phyloP scores from a whole-genome alignment of 2,797 vertebrate species.

The Pelodytes ibericus region DNA sequence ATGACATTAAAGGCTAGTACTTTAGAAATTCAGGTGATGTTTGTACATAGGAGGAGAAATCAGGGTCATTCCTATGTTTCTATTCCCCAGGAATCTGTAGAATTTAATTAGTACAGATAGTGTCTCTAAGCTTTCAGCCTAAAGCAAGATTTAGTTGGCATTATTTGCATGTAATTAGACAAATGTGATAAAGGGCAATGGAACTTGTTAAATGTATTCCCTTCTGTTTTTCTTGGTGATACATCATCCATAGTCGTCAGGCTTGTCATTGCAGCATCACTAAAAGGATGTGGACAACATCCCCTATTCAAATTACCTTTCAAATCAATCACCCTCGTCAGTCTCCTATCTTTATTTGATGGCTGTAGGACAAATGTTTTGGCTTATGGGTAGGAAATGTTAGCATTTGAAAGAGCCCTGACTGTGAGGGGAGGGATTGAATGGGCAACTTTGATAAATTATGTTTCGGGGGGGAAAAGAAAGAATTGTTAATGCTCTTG shows the following conservation, averaged over 20 bases:
- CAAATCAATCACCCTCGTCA: constrained; percentile 65
- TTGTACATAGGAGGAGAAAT: constrained; percentile 10
- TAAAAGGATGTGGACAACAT: constrained; percentile 61
- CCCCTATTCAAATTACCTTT: constrained; percentile 66
- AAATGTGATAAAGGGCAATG: constrained; percentile 55
- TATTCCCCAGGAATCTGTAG: constrained; percentile 27
- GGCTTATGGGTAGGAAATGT: constrained; percentile 59
- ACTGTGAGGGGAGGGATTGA: constrained; percentile 46
- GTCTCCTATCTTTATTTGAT: constrained; percentile 58
- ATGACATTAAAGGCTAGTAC: too few species aligned
- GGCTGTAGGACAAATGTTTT: constrained; percentile 63
- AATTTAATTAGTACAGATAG: constrained; percentile 53
- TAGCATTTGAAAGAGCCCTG: constrained; percentile 57
- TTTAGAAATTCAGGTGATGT: not conserved
- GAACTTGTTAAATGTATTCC: constrained; percentile 68
- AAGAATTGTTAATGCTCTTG: constrained; percentile 49
- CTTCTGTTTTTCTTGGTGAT: constrained; percentile 56
- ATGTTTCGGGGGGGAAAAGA: constrained; percentile 20
- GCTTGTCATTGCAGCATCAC: constrained; percentile 60
- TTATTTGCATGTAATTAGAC: constrained; percentile 55
- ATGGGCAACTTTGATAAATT: constrained; percentile 56
- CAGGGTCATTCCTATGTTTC: constrained; percentile 1
- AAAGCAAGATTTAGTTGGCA: constrained; percentile 47
- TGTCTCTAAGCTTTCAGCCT: constrained; percentile 40
- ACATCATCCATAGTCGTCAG: constrained; percentile 60